These are phyloP conservation scores for Scaptodrosophila lebanonensis DNA, from an alignment of 1,140 invertebrate genomes.

Conservation along the genomic window DNA sequence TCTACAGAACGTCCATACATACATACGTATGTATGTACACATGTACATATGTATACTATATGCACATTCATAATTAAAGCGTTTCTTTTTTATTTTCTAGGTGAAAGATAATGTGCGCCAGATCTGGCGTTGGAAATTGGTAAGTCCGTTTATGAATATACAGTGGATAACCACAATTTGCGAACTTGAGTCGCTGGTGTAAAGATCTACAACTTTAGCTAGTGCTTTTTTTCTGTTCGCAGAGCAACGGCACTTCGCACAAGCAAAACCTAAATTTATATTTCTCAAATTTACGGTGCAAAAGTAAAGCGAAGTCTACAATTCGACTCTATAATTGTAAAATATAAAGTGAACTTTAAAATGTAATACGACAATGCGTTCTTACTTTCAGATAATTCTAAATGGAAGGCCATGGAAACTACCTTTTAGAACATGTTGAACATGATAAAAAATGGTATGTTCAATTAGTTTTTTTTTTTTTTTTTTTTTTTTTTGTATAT, in stretches of 20 bases:
- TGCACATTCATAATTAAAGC: neutral
- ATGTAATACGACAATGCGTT: neutral
- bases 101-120: constrained; percentile 21
- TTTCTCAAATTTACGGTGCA: constrained; percentile 66
- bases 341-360: neutral
- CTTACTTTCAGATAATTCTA: constrained; percentile 17
- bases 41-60: neutral
- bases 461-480: neutral
- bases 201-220: constrained; percentile 68
- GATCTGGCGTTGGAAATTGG: too few species aligned
- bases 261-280: constrained; percentile 73
- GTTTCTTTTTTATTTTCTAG: constrained; percentile 19
- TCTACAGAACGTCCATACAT: too few species aligned
- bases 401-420: neutral
- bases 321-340: neutral
- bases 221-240: constrained; percentile 75
- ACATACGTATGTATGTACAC: too few species aligned
- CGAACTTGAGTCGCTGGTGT: constrained; percentile 73
- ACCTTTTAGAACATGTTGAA: neutral
- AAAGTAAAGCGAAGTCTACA: constrained; percentile 66
- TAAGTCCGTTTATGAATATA: too few species aligned
- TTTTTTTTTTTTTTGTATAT: neutral
- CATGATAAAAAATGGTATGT: neutral
- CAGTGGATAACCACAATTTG: too few species aligned
- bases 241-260: constrained; percentile 62